phyloP scores from a whole-genome alignment of 1,140 invertebrate genomes.

The Colletes gigas region DNA sequence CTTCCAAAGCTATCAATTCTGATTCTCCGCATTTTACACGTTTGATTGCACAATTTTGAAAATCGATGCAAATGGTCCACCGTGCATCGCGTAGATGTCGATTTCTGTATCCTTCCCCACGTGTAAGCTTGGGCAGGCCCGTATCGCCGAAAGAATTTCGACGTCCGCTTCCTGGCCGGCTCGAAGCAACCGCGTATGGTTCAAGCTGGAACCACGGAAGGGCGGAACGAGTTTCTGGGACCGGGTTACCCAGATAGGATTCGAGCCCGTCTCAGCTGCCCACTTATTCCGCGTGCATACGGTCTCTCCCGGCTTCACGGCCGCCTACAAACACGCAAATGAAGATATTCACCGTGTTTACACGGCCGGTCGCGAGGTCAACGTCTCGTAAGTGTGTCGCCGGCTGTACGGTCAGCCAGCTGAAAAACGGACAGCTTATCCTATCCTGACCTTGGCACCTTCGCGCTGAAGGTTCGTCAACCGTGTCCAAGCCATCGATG shows the following conservation, averaged over 20 bases:
- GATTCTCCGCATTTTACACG: too few species aligned
- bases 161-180: constrained; percentile 33
- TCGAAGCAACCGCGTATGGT: constrained; percentile 4
- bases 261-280: constrained; percentile 59
- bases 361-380: constrained; percentile 59
- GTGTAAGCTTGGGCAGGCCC: neutral
- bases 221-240: constrained; percentile 70
- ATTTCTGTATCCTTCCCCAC: neutral
- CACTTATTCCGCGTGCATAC: constrained; percentile 65
- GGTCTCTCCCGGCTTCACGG: constrained; percentile 8
- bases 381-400: constrained; percentile 67
- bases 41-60: too few species aligned
- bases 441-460: constrained; percentile 48
- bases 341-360: constrained; percentile 69
- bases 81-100: too few species aligned
- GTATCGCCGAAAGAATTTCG: constrained; percentile 21
- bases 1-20: too few species aligned
- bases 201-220: constrained; percentile 56
- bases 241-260: constrained; percentile 71
- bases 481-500: constrained; percentile 6
- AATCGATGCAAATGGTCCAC: too few species aligned
- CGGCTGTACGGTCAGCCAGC: constrained; percentile 22
- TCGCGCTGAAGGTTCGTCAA: constrained; percentile 49
- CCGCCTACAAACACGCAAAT: constrained; percentile 66
- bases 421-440: constrained; percentile 62